These are phyloP conservation scores for Atherix ibis DNA, from an alignment of 2,888 invertebrate genomes.

Conservation along the genomic window DNA sequence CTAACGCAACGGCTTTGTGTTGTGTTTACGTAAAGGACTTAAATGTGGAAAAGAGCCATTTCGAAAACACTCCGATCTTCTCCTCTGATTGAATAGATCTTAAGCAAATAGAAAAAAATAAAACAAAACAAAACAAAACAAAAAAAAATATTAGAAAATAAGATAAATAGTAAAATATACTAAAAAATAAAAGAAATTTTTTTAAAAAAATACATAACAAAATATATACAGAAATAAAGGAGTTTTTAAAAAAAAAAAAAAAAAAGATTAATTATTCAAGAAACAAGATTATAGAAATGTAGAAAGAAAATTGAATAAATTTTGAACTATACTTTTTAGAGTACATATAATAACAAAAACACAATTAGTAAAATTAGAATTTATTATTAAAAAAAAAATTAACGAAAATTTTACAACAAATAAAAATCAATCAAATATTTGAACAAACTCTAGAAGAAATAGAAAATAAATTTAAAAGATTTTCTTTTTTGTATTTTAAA, in stretches of 20 bases:
- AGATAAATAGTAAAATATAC: neutral
- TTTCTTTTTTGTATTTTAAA: no score
- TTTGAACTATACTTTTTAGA: no score
- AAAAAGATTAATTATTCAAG: no score
- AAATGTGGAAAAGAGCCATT: constrained; percentile 76
- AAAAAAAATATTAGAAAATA: neutral
- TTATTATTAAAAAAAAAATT: no score
- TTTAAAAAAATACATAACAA: neutral
- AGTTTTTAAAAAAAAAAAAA: neutral
- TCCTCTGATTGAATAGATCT: constrained; percentile 25
- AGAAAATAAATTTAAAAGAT: no score
- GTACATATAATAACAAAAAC: no score
- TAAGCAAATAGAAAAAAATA: neutral
- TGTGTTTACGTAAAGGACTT: constrained; percentile 71
- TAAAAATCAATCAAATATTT: no score
- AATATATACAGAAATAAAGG: neutral
- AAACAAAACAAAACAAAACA: neutral
- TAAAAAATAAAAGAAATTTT: neutral
- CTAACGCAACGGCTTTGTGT: constrained; percentile 53
- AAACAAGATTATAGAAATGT: no score
- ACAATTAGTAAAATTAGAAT: no score
- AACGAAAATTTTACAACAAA: no score
- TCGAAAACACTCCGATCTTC: constrained; percentile 67
- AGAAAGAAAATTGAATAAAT: no score
- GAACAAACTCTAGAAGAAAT: no score